Base-by-base conservation (phyloP, 2,888 invertebrate genomes). In the Rhagium mordax region DNA sequence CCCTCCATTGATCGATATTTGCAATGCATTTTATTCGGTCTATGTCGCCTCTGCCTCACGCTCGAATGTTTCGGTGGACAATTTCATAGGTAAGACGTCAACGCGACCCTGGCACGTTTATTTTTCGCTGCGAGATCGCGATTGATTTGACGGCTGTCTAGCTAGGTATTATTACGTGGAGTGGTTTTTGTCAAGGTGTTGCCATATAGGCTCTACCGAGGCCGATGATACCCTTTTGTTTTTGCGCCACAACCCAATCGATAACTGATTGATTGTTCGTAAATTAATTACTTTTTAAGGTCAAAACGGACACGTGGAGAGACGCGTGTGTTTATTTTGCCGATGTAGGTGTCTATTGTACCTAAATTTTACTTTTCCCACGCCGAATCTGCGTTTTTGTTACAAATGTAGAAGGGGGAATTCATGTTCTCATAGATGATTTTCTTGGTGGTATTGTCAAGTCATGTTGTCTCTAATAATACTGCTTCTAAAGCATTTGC, bases 1-100 rank as follows among this genome's bases (percentile, higher is more conserved):
- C 51, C 41, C 51, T 29, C 27, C 51, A 69, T 72, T 60, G 66
- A 70, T 70, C 65, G 73, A 60, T 73, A 47, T 65, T 57, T 6
- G 51, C 48, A 20, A 24, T 51, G 59, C 18, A 16, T 57, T 57
- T 68, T 62, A 53, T 55, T 65, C 24, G 6, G 10, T 15, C 20
- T 18, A 15, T 53, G 53, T 33, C 20, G 65, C 33, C 33, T 8
- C 16, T 16, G 64, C 18, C 33, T 49, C 13, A n/a, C 15, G 55
- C 55, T 55, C 41, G 68, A n/a, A 51, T 48, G 8, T 33, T 27
- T 21, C 51, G n/a, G 27, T 65, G n/a, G 2, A 49, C 51, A 29
- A 49, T 53, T 24, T 48, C 61, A 27, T 29, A 65, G 53, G 33
- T 53, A 53, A 53, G 53, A 65, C 65, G 65, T 51, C 53, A 53